Evolutionary conservation across 2,113 vertebrate genomes (phyloP), one percentile per base, ranked within the genome.

Genomic region (Rhinolophus sinicus): DNA sequence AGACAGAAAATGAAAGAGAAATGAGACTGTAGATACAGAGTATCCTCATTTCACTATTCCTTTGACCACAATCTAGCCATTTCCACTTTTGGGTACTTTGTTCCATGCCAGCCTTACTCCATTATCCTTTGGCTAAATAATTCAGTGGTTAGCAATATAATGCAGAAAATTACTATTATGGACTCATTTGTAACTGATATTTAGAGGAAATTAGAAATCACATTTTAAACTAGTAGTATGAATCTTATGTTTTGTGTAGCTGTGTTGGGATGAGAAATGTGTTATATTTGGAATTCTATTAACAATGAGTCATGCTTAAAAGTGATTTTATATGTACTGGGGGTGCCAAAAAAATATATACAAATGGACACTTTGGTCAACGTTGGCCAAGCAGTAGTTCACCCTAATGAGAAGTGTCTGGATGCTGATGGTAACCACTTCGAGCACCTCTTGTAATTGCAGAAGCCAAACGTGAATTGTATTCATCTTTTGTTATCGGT

Each of bases 261-360:
- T 96, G 19, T 78, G 38, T 54, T 92, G 52, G 15, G 8, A 72
- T 82, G 56, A 93, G 33, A 93, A 52, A 28, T 85, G 15, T 73
- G 64, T 89, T 81, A 75, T 88, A 75, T 96, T 90, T 94, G 50
- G 47, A 90, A 85, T 94, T 95, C 56, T 78, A 7, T 88, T 88
- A 75, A 84, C 62, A 33, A 35, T 88, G 67, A 94, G n/a, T 96
- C 65, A 85, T 64, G 5, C 56, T 92, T 93, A 78, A 54, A 92
- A 84, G 38, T 92, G 13, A 83, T 82, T 69, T 52, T 69, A 28
- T 33, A 30, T 50, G 12, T 50, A 50, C 47, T 50, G 47, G 12
- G 47, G 47, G 47, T 47, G 47, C 47, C 47, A 50, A 13, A 50
- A 47, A 47, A 47, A 12, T 2, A 12, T 50, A 50, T 50, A 50